phyloP scores from a whole-genome alignment of 2,113 vertebrate species.

The Sinosuthora webbiana region DNA sequence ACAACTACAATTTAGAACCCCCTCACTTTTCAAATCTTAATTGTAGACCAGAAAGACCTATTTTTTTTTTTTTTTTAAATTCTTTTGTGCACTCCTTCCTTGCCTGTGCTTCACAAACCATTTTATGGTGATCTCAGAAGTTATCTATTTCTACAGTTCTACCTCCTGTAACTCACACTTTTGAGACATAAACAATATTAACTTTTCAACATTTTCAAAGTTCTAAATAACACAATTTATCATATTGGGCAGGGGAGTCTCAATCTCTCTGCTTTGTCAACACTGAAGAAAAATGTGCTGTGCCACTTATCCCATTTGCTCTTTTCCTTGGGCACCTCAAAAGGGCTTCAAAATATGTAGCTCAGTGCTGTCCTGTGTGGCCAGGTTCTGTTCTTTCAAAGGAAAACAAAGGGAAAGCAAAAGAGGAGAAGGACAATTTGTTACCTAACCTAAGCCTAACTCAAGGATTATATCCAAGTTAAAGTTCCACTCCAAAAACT shows the following conservation, averaged over 20 bases:
- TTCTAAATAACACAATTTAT: not conserved
- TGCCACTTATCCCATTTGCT: not conserved
- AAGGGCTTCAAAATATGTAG: not conserved
- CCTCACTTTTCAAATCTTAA: not conserved
- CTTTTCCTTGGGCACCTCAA: not conserved
- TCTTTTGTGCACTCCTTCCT: not conserved
- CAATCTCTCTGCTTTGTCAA: not conserved
- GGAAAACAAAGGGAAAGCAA: not conserved
- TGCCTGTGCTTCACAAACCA: not conserved
- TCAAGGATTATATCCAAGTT: not conserved
- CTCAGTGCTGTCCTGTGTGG: not conserved
- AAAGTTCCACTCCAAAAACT: not conserved
- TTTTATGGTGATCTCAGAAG: not conserved
- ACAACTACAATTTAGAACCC: not conserved
- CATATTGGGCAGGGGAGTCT: not conserved
- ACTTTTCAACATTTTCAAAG: not conserved
- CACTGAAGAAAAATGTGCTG: not conserved
- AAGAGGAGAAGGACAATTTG: not conserved
- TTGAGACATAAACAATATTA: not conserved
- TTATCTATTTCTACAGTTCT: not conserved
- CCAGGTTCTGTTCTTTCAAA: not conserved
- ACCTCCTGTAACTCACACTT: not conserved
- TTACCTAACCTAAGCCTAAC: too few relatives aligned
- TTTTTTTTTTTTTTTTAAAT: not conserved
- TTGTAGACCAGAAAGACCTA: not conserved